Base-by-base conservation (phyloP, 2,113 vertebrate species). In the Gobiocypris rarus region DNA sequence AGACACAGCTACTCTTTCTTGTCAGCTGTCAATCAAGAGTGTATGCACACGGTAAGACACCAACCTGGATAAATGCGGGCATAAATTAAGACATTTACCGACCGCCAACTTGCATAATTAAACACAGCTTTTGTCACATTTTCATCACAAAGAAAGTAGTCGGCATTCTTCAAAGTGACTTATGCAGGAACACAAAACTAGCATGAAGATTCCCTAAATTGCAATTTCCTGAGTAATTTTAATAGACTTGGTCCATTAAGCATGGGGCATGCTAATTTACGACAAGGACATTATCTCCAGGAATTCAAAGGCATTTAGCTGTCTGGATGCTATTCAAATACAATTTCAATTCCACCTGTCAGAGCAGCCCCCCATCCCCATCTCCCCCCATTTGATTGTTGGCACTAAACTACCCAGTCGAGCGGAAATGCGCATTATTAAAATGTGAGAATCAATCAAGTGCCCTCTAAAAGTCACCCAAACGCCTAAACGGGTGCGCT, bases 271-370 rank as follows among this genome's bases (percentile, higher is more conserved):
- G 87, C 89, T 88, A 89, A 92, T 89, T 86, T 84, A 81, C 80
- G 86, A 87, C 86, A 87, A 91, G 91, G 86, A 86, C 54, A 54
- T 88, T 90, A 90, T 88, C 83, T 84, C 83, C 88, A 63, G 84
- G 83, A 89, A 84, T 86, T 58, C 70, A 69, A 85, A 82, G 78
- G 84, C 87, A 84, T 87, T 70, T 84, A 56, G 79, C 85, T 91
- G 73, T 87, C 92, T 93, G 89, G 91, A 91, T 88, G 63, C 86
- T 86, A 84, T 87, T 95, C 91, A 92, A 94, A 89, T 92, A 90
- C 86, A 90, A 91, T 92, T 92, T 92, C 84, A 93, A 93, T 91
- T 91, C 86, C 74, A 1, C 86, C 86, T 87, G 87, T 89, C 89
- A 90, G 84, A 28, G 28, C 90, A 86, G 87, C 81, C 22, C 56